phyloP scores from a whole-genome alignment of 2,113 vertebrate genomes.

The Circaetus cinerascens region DNA sequence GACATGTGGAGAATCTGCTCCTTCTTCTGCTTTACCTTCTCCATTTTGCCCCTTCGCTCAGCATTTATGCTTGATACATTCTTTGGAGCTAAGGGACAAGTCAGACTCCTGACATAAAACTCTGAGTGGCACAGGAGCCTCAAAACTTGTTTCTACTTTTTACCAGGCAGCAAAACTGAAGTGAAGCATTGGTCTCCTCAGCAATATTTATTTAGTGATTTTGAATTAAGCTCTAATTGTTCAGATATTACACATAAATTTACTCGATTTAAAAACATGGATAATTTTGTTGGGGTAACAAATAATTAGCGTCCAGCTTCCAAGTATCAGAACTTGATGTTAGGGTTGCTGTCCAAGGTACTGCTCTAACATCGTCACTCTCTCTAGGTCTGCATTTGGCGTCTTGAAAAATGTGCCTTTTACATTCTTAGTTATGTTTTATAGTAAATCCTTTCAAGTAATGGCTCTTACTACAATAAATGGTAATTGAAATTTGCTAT shows the following conservation, averaged over 20 bases:
- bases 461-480: not conserved
- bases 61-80: not conserved
- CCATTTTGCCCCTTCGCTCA: not conserved
- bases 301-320: not conserved
- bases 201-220: slow-evolving; percentile 9
- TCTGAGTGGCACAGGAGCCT: not conserved
- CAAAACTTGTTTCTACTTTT: not conserved
- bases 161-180: not conserved
- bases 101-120: not conserved
- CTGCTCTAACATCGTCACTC: not conserved
- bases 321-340: accelerated
- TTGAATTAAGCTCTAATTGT: slow-evolving; percentile 9
- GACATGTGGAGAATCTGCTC: not conserved
- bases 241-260: slow-evolving; percentile 17
- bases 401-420: not conserved
- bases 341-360: not conserved
- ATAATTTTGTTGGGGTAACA: not conserved
- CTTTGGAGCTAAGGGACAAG: not conserved
- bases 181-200: not conserved
- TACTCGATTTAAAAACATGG: not conserved
- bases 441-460: not conserved
- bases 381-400: not conserved
- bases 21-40: not conserved
- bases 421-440: not conserved
- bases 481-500: not conserved